A percentile compares a stretch with the other conserved stretches of the same genome.
phyloP scores from a whole-genome alignment of 2,797 vertebrate genomes.

The Alca torda region DNA sequence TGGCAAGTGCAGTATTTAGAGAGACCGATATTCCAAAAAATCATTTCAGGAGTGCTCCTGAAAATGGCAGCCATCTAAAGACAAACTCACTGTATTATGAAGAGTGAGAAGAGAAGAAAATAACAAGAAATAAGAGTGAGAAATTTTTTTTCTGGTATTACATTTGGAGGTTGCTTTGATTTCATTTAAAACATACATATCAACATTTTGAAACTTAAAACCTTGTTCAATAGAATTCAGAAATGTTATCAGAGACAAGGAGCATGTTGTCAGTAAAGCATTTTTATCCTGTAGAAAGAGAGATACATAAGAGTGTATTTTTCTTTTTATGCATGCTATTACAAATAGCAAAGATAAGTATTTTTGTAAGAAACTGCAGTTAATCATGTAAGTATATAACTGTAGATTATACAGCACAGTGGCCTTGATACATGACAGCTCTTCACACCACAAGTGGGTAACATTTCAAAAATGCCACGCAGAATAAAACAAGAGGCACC shows the following conservation, averaged over 20 bases:
- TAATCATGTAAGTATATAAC: not conserved
- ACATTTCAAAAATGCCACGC: not conserved
- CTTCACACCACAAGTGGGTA: not conserved
- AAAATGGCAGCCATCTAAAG: not conserved
- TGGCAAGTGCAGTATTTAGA: not conserved
- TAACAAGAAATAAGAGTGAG: not conserved
- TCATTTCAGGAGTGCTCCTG: not conserved
- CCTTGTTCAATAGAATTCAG: not conserved
- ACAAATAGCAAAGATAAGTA: not conserved
- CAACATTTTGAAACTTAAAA: not conserved
- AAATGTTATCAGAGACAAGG: not conserved
- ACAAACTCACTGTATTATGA: not conserved
- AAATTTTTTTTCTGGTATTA: not conserved
- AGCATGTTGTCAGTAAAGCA: not conserved
- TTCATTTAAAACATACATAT: not conserved
- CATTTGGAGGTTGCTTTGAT: not conserved
- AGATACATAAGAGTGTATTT: not conserved
- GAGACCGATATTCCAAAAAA: not conserved
- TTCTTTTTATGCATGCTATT: not conserved
- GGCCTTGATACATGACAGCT: not conserved
- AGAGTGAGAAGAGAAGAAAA: not conserved
- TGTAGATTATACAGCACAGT: not conserved
- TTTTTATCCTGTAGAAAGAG: not conserved
- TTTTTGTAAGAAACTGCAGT: not conserved
- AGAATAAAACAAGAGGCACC: not conserved